Percentiles rank a stretch among this genome's conserved stretches.
Evolutionary conservation across 2,888 invertebrate species (phyloP).

Genomic region (Drosophila prostipennis): DNA sequence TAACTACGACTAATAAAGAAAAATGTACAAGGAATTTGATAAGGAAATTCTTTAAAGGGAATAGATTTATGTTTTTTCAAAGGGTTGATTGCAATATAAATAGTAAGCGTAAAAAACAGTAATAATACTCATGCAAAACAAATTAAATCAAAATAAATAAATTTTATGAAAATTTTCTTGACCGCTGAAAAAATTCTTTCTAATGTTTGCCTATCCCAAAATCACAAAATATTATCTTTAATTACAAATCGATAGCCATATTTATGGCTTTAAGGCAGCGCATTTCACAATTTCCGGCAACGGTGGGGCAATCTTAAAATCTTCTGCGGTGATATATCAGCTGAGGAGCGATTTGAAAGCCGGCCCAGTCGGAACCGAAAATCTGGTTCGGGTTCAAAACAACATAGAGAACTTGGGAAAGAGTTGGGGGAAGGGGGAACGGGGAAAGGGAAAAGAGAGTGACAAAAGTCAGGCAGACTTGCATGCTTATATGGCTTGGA

Average conservation of each 20-base stretch:
- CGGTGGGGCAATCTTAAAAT: slow-evolving; percentile 1
- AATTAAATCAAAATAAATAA: too few species aligned
- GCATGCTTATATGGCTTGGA: slow-evolving; percentile 24
- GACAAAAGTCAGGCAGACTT: slow-evolving; percentile 18
- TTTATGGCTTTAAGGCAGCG: not conserved
- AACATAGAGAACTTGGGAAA: not conserved
- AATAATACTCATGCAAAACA: too few species aligned
- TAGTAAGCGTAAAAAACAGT: too few species aligned
- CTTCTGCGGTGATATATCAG: slow-evolving; percentile 7
- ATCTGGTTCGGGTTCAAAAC: slow-evolving; percentile 7
- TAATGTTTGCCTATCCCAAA: not conserved
- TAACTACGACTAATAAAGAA: too few species aligned
- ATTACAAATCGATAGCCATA: not conserved
- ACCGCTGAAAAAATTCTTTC: not conserved
- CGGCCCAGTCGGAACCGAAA: slow-evolving; percentile 6
- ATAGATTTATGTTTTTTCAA: too few species aligned
- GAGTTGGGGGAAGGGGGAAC: not conserved
- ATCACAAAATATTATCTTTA: not conserved
- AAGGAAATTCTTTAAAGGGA: too few species aligned
- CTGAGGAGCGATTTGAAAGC: slow-evolving; percentile 5
- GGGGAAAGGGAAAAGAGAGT: not conserved
- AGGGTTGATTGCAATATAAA: too few species aligned
- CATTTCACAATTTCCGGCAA: slow-evolving; percentile 9
- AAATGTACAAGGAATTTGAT: too few species aligned
- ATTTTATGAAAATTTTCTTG: too few species aligned